phyloP scores from a whole-genome alignment of 2,888 invertebrate species.

The Therioaphis trifolii region DNA sequence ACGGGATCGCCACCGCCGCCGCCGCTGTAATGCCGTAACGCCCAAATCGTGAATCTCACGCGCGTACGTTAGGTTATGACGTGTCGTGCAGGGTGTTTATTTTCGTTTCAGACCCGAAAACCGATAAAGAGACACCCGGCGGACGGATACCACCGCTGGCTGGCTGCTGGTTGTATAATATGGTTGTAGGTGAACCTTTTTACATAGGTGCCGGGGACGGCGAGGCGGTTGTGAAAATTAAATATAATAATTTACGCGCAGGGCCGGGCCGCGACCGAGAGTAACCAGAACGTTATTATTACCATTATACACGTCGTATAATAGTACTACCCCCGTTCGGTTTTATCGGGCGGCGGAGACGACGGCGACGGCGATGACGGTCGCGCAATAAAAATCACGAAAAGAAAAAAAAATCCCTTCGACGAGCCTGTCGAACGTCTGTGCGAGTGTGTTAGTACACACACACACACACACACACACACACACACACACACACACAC shows the following conservation, averaged over 20 bases:
- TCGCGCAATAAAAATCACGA: constrained; percentile 53
- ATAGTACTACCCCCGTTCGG: neutral
- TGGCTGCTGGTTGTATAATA: no score
- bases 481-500: no score
- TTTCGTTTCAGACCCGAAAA: neutral
- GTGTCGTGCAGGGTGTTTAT: no score
- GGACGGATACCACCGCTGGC: no score
- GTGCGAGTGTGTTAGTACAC: no score
- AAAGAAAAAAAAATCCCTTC: constrained; percentile 42
- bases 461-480: no score
- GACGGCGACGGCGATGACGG: neutral
- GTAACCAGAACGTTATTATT: constrained; percentile 52
- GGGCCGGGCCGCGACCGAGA: constrained; percentile 35
- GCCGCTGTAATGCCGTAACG: no score
- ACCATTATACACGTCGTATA: neutral
- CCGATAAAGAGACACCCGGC: neutral
- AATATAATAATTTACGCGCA: constrained; percentile 31
- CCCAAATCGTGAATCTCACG: no score
- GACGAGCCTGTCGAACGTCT: constrained; percentile 47
- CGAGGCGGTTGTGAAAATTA: constrained; percentile 36
- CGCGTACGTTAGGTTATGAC: no score
- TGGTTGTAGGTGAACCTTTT: no score
- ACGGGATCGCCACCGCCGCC: no score
- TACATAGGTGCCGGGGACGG: no score
- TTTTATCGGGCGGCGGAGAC: constrained; percentile 52